phyloP scores from a whole-genome alignment of 2,797 vertebrate species.

The Periparus ater region DNA sequence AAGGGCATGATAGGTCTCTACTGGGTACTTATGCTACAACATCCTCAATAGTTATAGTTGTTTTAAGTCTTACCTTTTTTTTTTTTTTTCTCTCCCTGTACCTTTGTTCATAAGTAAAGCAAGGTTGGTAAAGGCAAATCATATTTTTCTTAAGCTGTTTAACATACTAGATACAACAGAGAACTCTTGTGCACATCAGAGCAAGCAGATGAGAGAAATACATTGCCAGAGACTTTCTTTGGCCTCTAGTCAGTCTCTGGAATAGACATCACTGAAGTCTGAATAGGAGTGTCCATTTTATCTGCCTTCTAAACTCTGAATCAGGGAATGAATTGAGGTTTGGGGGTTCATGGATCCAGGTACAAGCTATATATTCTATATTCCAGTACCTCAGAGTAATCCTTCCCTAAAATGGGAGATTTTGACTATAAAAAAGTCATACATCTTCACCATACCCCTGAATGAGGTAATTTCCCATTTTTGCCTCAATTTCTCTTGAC shows the following conservation, averaged over 20 bases:
- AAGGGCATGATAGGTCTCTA: neutral
- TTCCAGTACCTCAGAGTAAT: neutral
- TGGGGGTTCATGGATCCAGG: rapidly evolving
- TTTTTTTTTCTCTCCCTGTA: neutral
- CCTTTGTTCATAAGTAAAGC: neutral
- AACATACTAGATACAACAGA: neutral
- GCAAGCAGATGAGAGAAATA: neutral
- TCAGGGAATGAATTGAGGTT: neutral
- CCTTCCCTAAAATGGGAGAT: neutral
- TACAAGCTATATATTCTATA: neutral
- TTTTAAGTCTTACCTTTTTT: neutral
- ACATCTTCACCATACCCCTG: neutral
- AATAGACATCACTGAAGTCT: neutral
- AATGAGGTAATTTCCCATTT: neutral
- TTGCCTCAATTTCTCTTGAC: neutral
- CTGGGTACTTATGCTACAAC: neutral
- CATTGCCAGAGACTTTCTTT: neutral
- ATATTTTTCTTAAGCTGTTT: neutral
- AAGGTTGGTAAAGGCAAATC: neutral
- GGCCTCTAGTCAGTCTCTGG: neutral
- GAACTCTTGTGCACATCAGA: neutral
- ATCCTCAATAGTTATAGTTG: neutral
- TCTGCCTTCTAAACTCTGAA: neutral
- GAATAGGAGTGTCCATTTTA: neutral
- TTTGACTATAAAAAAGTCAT: neutral